Base-by-base conservation (phyloP, 2,888 invertebrate species). In the Graphium colonna region DNA sequence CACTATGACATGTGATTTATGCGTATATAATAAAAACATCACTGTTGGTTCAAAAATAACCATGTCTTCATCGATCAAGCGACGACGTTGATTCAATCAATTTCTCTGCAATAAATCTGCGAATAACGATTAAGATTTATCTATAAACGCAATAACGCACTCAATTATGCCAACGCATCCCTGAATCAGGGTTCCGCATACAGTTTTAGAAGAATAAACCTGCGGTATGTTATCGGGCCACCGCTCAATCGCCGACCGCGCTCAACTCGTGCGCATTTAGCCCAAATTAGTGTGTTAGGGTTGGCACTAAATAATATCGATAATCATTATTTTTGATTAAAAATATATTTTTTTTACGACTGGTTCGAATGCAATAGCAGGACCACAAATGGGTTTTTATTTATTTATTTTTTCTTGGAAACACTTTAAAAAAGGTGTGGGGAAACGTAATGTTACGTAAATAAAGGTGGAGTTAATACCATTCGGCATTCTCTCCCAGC, bases 211-310 rank as follows among this genome's bases (percentile, higher is more conserved):
- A 70, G 58, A 60, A 63, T 65, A 61, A 73, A 72, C 77, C 76
- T 77, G 77, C 70, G 69, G 68, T 73, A 56, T 65, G 68, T 73
- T 77, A 78, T 77, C 77, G 73, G 66, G 45, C 65, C 61, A 62
- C 64, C 65, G 62, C 64, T 69, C 63, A 63, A 60, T 60, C 60
- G 36, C 44, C 48, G 39, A 39, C 48, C 38, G 44, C 49, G 54
- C 50, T 54, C 50, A 45, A 54, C 54, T 54, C 54, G 39, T 49
- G 49, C 54, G 50, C 54, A 54, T 54, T 54, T 54, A 54, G 54
- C 49, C 40, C 45, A 45, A 54, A 49, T 49, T 44, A 54, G 41
- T 50, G 26, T 45, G 15, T 10, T 54, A 54, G 50, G 54, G 54
- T 45, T 54, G 42, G 21, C 56, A 49, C 10, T 33, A n/a, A n/a